Percentiles rank a stretch among this genome's conserved stretches.
Conservation (phyloP, 2,888 invertebrate genomes). For the Barypeithes pellucidus region DNA sequence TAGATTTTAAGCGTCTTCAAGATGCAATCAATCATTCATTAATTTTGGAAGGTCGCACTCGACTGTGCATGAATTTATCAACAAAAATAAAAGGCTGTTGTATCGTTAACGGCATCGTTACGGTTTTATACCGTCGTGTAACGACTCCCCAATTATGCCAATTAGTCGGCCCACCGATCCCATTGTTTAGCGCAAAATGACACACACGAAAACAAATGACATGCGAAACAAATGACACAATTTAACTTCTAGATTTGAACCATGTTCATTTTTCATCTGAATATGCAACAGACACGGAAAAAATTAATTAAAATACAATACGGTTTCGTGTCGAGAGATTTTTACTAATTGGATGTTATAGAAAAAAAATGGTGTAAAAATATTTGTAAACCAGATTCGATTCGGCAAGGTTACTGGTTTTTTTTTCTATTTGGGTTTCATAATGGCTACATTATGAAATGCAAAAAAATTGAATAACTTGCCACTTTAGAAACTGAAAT, state of each 20-base stretch:
- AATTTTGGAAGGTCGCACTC: too few species aligned
- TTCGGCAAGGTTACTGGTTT: slow-evolving; percentile 9
- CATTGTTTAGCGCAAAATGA: slow-evolving; percentile 44
- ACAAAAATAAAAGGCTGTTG: too few species aligned
- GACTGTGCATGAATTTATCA: too few species aligned
- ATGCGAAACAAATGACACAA: slow-evolving; percentile 51
- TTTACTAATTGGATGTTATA: slow-evolving; percentile 14
- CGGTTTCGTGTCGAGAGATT: not conserved
- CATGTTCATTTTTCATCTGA: slow-evolving; percentile 42
- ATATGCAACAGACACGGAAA: slow-evolving; percentile 44
- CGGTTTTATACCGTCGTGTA: not conserved
- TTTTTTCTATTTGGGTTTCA: too few species aligned
- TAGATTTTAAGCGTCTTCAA: too few species aligned
- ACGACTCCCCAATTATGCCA: slow-evolving; percentile 42
- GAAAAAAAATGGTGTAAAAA: slow-evolving; percentile 10
- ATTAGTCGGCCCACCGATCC: slow-evolving; percentile 44
- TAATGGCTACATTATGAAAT: too few species aligned
- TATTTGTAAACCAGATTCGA: not conserved
- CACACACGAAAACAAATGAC: slow-evolving; percentile 45
- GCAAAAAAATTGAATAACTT: too few species aligned
- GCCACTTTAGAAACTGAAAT: too few species aligned
- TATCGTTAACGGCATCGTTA: not conserved
- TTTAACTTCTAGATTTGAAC: slow-evolving; percentile 51
- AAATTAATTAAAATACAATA: slow-evolving; percentile 48
- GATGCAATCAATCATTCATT: too few species aligned